Evolutionary conservation across 1,140 invertebrate species (phyloP), one percentile per base, ranked within the genome.

Genomic region (Calephelis virginiensis): DNA sequence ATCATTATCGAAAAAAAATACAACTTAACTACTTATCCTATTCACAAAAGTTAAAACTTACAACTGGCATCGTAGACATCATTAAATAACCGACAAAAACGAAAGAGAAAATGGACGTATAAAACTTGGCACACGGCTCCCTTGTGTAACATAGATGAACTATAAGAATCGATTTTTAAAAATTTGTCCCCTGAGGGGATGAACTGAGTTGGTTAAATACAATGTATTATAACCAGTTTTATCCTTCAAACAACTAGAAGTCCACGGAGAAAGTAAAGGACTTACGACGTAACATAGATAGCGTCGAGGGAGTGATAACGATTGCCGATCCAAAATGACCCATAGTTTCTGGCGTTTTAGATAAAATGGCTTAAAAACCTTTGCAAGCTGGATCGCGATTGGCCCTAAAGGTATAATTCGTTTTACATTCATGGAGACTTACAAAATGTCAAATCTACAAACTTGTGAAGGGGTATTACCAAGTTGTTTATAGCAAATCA

Each of bases 301-400:
- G 50, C 50, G 17, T 28, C 50, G 11, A 53, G 50, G 50, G 50
- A 53, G 17, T 11, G 13, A 53, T 53, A 53, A 28, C 11, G 50
- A 53, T 37, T 53, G 50, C 50, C 14, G 14, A 53, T 53, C 14
- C 50, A 17, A 28, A 53, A 53, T 53, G 28, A 53, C 8, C 50
- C 50, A 53, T 10, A 53, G 17, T 28, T 10, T 14, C 9, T 28
- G 9, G 50, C 28, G 50, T 53, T 53, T 53, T 28, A 28, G 50
- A 28, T 14, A 56, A 56, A 56, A 56, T 28, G 50, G 9, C 7
- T 56, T 56, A 56, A 56, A 56, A 56, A 9, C 50, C 50, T 28
- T 37, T 8, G 11, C 50, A 56, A 53, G 14, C 8, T 53, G 12
- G 14, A 53, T 53, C 49, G 48, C 8, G n/a, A 49, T 11, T n/a